A percentile compares a stretch with the other conserved stretches of the same genome.
Conservation (phyloP, 1,140 invertebrate genomes). For the Camponotus vicinus region DNA sequence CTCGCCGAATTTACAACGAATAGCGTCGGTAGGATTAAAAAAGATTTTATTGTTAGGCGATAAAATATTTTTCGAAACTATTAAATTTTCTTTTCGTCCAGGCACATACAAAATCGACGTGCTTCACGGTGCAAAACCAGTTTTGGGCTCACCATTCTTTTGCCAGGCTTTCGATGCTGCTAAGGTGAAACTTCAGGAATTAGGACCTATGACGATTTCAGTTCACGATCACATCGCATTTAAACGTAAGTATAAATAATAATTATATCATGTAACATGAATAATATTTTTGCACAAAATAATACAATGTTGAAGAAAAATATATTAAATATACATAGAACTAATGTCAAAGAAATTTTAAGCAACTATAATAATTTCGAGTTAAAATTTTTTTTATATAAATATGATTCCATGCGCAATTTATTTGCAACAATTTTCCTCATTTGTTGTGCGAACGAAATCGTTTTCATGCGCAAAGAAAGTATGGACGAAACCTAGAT, state of each 20-base stretch:
- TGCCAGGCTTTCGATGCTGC: slow-evolving; percentile 97
- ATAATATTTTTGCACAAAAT: not conserved
- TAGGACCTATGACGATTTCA: slow-evolving; percentile 92
- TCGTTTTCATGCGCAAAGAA: slow-evolving; percentile 32
- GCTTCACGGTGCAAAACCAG: slow-evolving; percentile 95
- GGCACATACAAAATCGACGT: slow-evolving; percentile 95
- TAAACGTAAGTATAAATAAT: slow-evolving; percentile 90
- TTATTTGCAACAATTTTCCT: slow-evolving; percentile 12
- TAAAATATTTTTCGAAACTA: slow-evolving; percentile 1
- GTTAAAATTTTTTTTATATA: not conserved
- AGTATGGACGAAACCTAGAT: slow-evolving; percentile 6
- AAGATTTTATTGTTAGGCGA: not conserved
- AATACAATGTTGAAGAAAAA: not conserved
- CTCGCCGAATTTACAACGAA: slow-evolving; percentile 97
- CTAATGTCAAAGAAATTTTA: not conserved
- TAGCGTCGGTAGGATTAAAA: slow-evolving; percentile 86
- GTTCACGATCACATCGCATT: slow-evolving; percentile 94
- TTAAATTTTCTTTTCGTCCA: slow-evolving; percentile 74
- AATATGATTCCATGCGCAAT: not conserved
- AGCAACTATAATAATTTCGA: not conserved
- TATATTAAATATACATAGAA: not conserved
- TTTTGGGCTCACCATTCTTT: slow-evolving; percentile 97
- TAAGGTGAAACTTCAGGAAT: slow-evolving; percentile 91
- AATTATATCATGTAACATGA: not conserved
- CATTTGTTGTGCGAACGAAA: not conserved